Evolutionary conservation across 2,113 vertebrate genomes (phyloP).

Genomic region (Paralichthys olivaceus): DNA sequence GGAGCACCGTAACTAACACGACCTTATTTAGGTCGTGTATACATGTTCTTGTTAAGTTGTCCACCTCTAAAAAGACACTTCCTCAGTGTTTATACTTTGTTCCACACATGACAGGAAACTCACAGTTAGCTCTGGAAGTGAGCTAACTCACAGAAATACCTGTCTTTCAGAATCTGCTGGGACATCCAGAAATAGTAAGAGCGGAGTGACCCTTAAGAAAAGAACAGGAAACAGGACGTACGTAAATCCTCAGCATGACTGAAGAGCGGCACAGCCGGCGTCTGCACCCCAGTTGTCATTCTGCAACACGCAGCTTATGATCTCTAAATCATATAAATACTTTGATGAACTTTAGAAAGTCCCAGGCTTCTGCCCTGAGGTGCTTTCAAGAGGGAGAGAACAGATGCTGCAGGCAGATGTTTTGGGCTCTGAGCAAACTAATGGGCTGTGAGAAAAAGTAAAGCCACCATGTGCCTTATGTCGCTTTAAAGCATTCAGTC

Average conservation of each 20-base stretch:
- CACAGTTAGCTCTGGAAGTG: constrained; percentile 19
- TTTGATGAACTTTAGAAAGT: constrained; percentile 10
- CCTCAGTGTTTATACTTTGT: neutral
- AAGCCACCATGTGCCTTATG: constrained; percentile 17
- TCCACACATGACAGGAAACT: constrained; percentile 31
- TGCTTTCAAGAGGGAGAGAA: constrained; percentile 11
- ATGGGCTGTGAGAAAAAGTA: constrained; percentile 21
- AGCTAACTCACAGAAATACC: constrained; percentile 10
- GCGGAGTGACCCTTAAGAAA: constrained; percentile 37
- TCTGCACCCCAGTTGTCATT: constrained; percentile 16
- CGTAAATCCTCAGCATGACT: constrained; percentile 50
- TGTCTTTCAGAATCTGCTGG: constrained; percentile 24
- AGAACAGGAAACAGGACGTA: constrained; percentile 66
- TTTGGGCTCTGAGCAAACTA: constrained; percentile 21
- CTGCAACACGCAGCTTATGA: constrained; percentile 1
- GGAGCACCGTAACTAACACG: neutral
- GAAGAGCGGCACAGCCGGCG: constrained; percentile 4
- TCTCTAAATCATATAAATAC: constrained; percentile 8
- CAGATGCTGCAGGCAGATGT: constrained; percentile 64
- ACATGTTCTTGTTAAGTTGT: neutral
- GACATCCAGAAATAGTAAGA: constrained; percentile 46
- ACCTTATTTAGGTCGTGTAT: neutral
- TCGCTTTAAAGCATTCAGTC: neutral
- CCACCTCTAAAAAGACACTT: neutral
- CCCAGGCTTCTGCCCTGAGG: neutral